These are phyloP conservation scores for Atrichornis clamosus DNA, from an alignment of 2,113 vertebrate genomes.

Conservation along the genomic window DNA sequence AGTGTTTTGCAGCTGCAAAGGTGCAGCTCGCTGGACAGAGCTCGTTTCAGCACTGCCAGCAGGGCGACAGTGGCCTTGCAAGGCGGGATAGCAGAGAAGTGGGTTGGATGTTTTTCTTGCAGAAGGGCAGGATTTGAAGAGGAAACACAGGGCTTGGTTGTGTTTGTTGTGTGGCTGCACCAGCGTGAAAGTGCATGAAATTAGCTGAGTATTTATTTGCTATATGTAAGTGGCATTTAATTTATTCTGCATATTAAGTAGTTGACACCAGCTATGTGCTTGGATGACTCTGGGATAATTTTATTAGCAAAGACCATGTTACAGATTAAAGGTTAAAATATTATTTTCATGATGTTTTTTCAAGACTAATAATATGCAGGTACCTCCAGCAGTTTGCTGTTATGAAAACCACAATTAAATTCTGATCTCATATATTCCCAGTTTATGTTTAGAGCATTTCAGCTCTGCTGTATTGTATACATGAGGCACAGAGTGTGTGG, in stretches of 20 bases:
- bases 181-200: background rate
- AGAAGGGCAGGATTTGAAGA: background rate
- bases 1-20: background rate
- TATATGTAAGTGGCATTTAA: constrained; percentile 8
- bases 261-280: background rate
- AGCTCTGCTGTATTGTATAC: background rate
- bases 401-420: constrained; percentile 25
- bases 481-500: background rate
- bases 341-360: background rate
- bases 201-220: background rate
- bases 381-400: constrained; percentile 10
- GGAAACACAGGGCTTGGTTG: accelerated
- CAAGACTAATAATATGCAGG: background rate
- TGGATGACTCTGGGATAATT: constrained; percentile 13
- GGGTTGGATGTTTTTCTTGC: background rate
- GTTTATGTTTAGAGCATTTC: background rate
- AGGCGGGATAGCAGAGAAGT: background rate
- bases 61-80: background rate
- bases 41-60: background rate
- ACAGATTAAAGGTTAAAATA: constrained; percentile 46
- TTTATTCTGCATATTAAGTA: constrained; percentile 20
- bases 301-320: constrained; percentile 15
- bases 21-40: background rate
- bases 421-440: background rate
- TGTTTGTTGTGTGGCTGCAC: background rate